phyloP scores from a whole-genome alignment of 2,113 vertebrate species.

The Empidonax alnorum region DNA sequence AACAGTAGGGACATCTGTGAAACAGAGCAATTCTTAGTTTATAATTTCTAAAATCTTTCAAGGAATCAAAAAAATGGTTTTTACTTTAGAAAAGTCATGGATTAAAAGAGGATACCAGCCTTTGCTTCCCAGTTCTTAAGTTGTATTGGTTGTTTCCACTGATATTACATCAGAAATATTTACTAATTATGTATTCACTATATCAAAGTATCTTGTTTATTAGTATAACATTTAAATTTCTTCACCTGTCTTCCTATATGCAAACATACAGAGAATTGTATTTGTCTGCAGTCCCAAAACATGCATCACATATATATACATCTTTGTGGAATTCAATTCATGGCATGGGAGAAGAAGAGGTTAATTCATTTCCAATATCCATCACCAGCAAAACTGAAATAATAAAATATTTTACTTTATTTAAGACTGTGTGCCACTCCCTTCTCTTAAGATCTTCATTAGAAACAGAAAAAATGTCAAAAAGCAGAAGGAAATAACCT shows the following conservation, averaged over 20 bases:
- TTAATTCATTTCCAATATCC: not conserved
- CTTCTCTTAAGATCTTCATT: not conserved
- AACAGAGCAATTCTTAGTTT: not conserved
- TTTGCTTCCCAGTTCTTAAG: not conserved
- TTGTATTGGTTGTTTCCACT: not conserved
- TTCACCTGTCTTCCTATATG: not conserved
- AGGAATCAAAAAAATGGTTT: not conserved
- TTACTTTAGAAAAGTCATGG: not conserved
- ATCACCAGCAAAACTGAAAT: not conserved
- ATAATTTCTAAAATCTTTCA: not conserved
- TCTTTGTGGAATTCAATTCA: not conserved
- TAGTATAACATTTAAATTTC: not conserved
- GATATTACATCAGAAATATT: not conserved
- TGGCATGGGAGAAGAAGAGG: not conserved
- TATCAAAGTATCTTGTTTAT: not conserved
- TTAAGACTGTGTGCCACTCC: not conserved
- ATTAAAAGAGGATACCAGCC: not conserved
- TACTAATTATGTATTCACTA: not conserved
- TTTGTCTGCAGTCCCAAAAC: not conserved
- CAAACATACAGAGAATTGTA: not conserved
- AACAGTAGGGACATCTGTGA: not conserved
- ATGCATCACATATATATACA: not conserved
- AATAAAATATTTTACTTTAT: not conserved
- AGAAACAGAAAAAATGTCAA: not conserved
- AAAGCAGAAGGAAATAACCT: not conserved